Percentiles rank a stretch among this genome's conserved stretches.
phyloP scores from a whole-genome alignment of 2,888 invertebrate species.

The Ornithoptera priamus region DNA sequence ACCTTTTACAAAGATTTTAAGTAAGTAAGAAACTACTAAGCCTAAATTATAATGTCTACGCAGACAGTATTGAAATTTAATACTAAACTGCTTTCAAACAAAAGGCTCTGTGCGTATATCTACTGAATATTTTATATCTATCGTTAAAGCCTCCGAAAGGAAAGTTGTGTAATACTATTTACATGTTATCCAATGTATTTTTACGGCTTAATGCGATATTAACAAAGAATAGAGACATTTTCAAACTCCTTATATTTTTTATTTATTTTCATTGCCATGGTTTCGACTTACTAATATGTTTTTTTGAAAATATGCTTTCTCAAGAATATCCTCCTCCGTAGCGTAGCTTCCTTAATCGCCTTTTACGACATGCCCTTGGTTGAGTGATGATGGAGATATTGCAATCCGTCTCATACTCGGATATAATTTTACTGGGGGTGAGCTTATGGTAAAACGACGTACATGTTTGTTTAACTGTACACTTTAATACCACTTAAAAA shows the following conservation, averaged over 20 bases:
- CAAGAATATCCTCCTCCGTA: too few relatives aligned
- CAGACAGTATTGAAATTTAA: conserved; percentile 23
- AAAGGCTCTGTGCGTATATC: conserved; percentile 7
- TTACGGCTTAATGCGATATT: background rate
- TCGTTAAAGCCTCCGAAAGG: background rate
- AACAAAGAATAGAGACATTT: background rate
- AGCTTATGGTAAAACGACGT: too few relatives aligned
- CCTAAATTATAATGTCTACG: conserved; percentile 30
- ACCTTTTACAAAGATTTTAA: background rate
- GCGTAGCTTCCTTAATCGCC: too few relatives aligned
- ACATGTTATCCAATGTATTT: background rate
- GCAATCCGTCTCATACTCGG: too few relatives aligned
- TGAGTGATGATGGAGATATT: too few relatives aligned
- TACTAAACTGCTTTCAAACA: conserved; percentile 16
- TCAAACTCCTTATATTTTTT: background rate
- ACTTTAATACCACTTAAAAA: too few relatives aligned
- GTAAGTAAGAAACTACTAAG: conserved; percentile 9
- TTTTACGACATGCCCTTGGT: too few relatives aligned
- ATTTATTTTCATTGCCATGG: too few relatives aligned
- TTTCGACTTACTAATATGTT: too few relatives aligned
- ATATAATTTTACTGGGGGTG: too few relatives aligned
- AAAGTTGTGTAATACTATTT: conserved; percentile 1
- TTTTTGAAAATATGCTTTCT: too few relatives aligned
- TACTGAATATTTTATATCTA: conserved; percentile 9
- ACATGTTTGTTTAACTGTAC: too few relatives aligned